These are phyloP conservation scores for Crenichthys baileyi DNA, from an alignment of 2,797 vertebrate genomes.

Conservation along the genomic window DNA sequence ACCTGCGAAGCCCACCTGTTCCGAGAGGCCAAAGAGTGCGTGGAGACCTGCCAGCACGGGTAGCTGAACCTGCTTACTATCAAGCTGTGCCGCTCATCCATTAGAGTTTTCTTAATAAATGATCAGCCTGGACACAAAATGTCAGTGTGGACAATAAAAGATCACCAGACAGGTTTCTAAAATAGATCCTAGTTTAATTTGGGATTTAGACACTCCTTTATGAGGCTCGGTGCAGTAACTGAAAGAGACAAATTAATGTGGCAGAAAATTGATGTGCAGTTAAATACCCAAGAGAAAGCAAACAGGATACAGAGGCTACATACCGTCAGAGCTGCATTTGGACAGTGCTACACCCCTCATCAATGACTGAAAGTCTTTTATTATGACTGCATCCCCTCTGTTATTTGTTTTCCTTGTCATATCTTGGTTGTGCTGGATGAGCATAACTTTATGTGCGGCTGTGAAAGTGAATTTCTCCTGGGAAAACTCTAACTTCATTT, in stretches of 20 bases:
- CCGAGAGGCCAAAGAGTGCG: slow-evolving; percentile 84
- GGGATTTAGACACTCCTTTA: slow-evolving; percentile 64
- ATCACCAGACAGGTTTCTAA: slow-evolving; percentile 28
- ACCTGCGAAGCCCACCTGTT: slow-evolving; percentile 84
- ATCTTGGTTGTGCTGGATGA: slow-evolving; percentile 17
- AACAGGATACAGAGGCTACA: slow-evolving; percentile 42
- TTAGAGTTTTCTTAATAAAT: slow-evolving; percentile 50
- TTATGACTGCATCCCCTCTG: slow-evolving; percentile 4
- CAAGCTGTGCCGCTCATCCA: slow-evolving; percentile 30
- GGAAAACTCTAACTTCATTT: slow-evolving; percentile 51
- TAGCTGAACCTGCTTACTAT: slow-evolving; percentile 49
- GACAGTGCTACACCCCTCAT: slow-evolving; percentile 14
- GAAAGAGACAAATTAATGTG: slow-evolving; percentile 72
- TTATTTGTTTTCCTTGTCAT: background rate
- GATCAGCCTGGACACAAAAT: slow-evolving; percentile 35
- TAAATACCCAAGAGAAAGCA: slow-evolving; percentile 58
- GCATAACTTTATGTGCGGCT: slow-evolving; percentile 25
- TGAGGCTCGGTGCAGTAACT: slow-evolving; percentile 38
- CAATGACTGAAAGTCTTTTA: slow-evolving; percentile 16
- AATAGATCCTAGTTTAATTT: slow-evolving; percentile 52
- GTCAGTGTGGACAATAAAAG: slow-evolving; percentile 27
- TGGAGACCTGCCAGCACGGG: slow-evolving; percentile 83
- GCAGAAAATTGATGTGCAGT: slow-evolving; percentile 66
- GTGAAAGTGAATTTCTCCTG: slow-evolving; percentile 43
- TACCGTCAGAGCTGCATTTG: slow-evolving; percentile 10